These are phyloP conservation scores for Eupithecia insigniata DNA, from an alignment of 2,888 invertebrate species.

Conservation along the genomic window DNA sequence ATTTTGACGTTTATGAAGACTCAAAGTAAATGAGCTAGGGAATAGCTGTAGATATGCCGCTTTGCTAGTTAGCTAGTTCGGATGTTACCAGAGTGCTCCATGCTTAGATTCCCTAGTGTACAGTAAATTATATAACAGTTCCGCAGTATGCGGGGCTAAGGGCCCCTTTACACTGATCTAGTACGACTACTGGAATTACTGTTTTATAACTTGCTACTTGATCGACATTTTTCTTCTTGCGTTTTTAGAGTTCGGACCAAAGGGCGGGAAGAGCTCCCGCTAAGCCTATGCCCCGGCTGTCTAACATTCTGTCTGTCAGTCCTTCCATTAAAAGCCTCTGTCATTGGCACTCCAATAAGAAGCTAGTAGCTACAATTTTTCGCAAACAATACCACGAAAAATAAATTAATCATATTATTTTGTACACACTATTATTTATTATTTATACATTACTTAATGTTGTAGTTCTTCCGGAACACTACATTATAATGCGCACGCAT, in stretches of 20 bases:
- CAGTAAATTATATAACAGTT: slow-evolving; percentile 37
- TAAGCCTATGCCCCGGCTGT: background rate
- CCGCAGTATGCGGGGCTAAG: slow-evolving; percentile 20
- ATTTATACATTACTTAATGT: too few species aligned
- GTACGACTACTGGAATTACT: background rate
- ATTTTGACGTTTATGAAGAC: background rate
- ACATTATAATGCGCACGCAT: background rate
- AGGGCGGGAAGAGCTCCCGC: background rate
- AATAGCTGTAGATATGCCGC: background rate
- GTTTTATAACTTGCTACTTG: background rate
- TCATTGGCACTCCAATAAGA: too few species aligned
- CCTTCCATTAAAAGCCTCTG: background rate
- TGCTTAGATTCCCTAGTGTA: slow-evolving; percentile 10
- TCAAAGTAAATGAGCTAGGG: background rate
- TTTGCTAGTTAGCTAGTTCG: background rate
- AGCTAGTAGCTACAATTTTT: background rate
- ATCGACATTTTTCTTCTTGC: background rate
- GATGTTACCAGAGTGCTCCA: background rate
- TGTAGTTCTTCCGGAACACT: too few species aligned
- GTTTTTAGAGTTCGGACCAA: background rate
- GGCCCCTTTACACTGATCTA: background rate
- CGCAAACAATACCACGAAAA: background rate
- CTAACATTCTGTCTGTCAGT: background rate
- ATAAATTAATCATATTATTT: background rate
- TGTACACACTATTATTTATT: too few species aligned